Conservation (phyloP, 92 coral and sea anemone species). For the Epizoanthus rinbou region DNA sequence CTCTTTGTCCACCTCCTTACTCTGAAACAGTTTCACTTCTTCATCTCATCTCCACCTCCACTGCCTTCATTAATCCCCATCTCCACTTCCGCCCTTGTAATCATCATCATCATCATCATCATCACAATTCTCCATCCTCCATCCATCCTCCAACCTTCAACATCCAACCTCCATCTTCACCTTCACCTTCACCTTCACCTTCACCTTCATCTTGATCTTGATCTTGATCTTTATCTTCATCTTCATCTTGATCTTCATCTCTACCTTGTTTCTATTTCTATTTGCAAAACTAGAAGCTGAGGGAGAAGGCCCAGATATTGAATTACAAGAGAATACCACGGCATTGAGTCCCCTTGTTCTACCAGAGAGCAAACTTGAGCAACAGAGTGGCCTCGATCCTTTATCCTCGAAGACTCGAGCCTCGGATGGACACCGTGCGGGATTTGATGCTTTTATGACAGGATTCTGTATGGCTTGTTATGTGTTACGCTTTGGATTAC, state of each 20-base stretch:
- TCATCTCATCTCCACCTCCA: too few relatives aligned
- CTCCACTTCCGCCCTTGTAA: too few relatives aligned
- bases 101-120: too few relatives aligned
- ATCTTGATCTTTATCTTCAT: too few relatives aligned
- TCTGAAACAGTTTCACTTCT: too few relatives aligned
- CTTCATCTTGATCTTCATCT: background rate
- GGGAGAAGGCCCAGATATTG: background rate
- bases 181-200: too few relatives aligned
- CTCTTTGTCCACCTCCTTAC: too few relatives aligned
- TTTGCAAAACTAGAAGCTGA: background rate
- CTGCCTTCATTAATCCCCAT: too few relatives aligned
- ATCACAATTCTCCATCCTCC: too few relatives aligned
- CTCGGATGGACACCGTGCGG: slow-evolving; percentile 93
- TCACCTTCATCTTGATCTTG: background rate
- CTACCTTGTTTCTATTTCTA: background rate
- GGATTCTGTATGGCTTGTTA: slow-evolving; percentile 91
- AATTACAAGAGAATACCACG: background rate
- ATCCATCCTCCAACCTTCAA: too few relatives aligned
- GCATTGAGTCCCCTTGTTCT: background rate
- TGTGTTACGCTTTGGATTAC: slow-evolving; percentile 53
- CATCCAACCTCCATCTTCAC: too few relatives aligned
- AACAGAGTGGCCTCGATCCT: background rate
- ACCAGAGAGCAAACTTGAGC: background rate
- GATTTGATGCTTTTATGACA: slow-evolving; percentile 99
- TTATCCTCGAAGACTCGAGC: slow-evolving; percentile 48